Conservation (phyloP, 2,797 vertebrate genomes). For the Eulemur coronatus region DNA sequence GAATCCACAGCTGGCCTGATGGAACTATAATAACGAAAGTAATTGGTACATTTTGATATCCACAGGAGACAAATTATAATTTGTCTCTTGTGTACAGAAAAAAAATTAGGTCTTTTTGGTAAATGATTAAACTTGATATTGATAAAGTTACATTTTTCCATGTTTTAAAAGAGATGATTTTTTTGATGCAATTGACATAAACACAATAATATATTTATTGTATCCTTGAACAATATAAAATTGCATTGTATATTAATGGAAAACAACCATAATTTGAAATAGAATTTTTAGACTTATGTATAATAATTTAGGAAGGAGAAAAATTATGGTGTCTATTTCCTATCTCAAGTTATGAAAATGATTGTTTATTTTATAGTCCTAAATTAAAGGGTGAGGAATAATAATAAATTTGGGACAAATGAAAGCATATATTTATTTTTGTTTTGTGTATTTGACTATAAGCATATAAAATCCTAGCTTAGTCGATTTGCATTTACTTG, state of each 20-base stretch:
- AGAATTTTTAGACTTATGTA: constrained; percentile 43
- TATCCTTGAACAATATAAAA: constrained; percentile 33
- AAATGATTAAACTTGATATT: constrained; percentile 45
- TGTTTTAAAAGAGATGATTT: not conserved
- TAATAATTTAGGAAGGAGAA: not conserved
- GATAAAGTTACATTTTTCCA: constrained; percentile 7
- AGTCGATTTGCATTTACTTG: constrained; percentile 34
- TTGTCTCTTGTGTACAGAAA: constrained; percentile 34
- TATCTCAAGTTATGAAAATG: not conserved
- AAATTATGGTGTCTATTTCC: constrained; percentile 26
- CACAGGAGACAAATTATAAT: constrained; percentile 43
- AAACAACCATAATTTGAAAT: constrained; percentile 68
- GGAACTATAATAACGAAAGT: constrained; percentile 63
- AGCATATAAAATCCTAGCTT: not conserved
- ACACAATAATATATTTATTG: not conserved
- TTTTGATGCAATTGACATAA: constrained; percentile 6
- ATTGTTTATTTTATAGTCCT: constrained; percentile 10
- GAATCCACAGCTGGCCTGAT: constrained; percentile 36
- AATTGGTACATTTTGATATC: constrained; percentile 51
- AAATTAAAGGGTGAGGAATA: constrained; percentile 5
- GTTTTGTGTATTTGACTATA: constrained; percentile 16
- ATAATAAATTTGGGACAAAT: not conserved
- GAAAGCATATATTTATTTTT: not conserved
- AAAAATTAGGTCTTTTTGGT: not conserved
- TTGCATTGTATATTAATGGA: constrained; percentile 42